These are phyloP conservation scores for Oophaga sylvatica DNA, from an alignment of 2,797 vertebrate genomes.

Conservation along the genomic window DNA sequence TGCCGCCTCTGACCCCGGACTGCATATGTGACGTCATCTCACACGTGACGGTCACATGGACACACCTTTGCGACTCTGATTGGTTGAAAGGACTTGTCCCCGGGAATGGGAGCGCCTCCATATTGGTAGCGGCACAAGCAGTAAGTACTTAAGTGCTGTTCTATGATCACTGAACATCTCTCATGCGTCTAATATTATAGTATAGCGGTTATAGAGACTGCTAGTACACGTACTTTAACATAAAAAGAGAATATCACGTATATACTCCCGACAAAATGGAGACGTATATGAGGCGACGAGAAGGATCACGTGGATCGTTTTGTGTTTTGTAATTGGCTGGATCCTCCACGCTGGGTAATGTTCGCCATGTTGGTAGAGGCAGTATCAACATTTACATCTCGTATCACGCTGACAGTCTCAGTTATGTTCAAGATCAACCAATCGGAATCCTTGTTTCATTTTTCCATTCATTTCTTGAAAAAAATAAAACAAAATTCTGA, in stretches of 20 bases:
- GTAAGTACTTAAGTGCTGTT: too few relatives aligned
- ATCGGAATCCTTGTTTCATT: neutral
- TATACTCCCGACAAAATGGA: neutral
- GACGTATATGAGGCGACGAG: neutral
- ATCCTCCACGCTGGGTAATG: neutral
- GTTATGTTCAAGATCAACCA: neutral
- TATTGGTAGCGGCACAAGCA: neutral
- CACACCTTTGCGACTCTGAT: neutral
- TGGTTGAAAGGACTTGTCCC: neutral
- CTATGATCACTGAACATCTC: too few relatives aligned
- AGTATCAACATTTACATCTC: neutral
- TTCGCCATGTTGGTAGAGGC: conserved; percentile 31
- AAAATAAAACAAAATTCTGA: neutral
- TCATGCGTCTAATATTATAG: too few relatives aligned
- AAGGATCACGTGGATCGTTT: neutral
- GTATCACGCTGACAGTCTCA: too few relatives aligned
- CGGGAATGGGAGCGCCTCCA: neutral
- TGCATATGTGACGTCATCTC: neutral
- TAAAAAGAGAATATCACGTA: neutral
- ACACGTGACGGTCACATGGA: neutral
- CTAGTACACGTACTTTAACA: too few relatives aligned
- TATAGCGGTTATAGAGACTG: too few relatives aligned
- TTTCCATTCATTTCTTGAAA: neutral
- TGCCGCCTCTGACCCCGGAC: neutral
- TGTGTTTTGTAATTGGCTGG: conserved; percentile 7